Conservation (phyloP, 2,113 vertebrate species). For the Pteronura brasiliensis region DNA sequence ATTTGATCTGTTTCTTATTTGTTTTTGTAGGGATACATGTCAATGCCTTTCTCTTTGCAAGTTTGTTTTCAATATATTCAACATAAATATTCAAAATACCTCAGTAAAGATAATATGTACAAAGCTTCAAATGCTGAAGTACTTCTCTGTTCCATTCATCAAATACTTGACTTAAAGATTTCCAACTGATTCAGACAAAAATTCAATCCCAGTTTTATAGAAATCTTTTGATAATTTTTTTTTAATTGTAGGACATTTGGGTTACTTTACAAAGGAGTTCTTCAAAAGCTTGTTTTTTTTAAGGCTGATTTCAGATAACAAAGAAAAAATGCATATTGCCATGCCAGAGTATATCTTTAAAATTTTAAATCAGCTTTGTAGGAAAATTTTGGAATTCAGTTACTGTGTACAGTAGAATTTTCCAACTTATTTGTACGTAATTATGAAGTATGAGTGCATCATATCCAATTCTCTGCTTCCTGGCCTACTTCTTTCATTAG, state of each 20-base stretch:
- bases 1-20: neutral
- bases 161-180: neutral
- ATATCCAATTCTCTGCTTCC: neutral
- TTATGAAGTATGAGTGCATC: neutral
- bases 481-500: neutral
- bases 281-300: neutral
- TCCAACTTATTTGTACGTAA: neutral
- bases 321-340: neutral
- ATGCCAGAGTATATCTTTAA: neutral
- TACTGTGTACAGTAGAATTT: neutral
- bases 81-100: neutral
- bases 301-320: neutral
- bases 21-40: neutral
- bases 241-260: neutral
- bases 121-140: neutral
- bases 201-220: neutral
- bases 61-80: neutral
- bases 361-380: neutral
- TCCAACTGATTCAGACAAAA: neutral
- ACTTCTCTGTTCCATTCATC: neutral
- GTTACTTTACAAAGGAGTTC: neutral
- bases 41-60: neutral
- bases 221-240: neutral
- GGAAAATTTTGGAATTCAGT: neutral
- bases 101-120: neutral